Evolutionary conservation across 1,140 invertebrate genomes (phyloP).

Genomic region (Caenorhabditis latens): DNA sequence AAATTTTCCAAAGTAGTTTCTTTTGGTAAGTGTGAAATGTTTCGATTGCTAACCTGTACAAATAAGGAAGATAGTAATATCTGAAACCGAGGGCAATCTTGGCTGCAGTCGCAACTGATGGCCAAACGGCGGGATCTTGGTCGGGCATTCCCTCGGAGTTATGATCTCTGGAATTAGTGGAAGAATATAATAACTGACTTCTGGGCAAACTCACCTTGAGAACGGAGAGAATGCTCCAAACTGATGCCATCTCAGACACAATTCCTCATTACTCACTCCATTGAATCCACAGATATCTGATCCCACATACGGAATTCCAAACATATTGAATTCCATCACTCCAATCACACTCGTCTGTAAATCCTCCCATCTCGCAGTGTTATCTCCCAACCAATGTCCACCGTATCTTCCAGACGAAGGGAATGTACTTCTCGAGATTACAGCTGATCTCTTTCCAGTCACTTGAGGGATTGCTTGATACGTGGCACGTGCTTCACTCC

Average conservation of each 20-base stretch:
- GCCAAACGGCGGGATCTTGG: constrained; percentile 77
- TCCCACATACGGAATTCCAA: constrained; percentile 82
- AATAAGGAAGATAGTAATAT: constrained; percentile 67
- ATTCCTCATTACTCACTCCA: constrained; percentile 76
- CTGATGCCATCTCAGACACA: constrained; percentile 76
- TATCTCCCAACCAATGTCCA: constrained; percentile 82
- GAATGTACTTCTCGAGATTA: constrained; percentile 79
- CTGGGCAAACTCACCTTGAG: constrained; percentile 67
- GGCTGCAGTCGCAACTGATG: constrained; percentile 72
- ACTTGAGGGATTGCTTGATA: constrained; percentile 61
- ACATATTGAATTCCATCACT: constrained; percentile 84
- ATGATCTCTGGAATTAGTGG: constrained; percentile 60
- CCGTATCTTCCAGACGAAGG: constrained; percentile 80
- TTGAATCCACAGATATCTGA: constrained; percentile 79
- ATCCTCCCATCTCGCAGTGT: constrained; percentile 79
- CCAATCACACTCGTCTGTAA: constrained; percentile 79
- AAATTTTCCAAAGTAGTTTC: too few species aligned
- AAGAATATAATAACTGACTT: neutral
- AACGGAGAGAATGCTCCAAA: constrained; percentile 81
- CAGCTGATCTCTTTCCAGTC: constrained; percentile 62
- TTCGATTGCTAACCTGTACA: constrained; percentile 60
- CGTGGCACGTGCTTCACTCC: constrained; percentile 84
- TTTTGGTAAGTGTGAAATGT: too few species aligned
- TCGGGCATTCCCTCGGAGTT: constrained; percentile 57
- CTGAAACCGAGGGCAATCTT: constrained; percentile 63